phyloP scores from a whole-genome alignment of 2,797 vertebrate genomes.

The Australoheros facetus region DNA sequence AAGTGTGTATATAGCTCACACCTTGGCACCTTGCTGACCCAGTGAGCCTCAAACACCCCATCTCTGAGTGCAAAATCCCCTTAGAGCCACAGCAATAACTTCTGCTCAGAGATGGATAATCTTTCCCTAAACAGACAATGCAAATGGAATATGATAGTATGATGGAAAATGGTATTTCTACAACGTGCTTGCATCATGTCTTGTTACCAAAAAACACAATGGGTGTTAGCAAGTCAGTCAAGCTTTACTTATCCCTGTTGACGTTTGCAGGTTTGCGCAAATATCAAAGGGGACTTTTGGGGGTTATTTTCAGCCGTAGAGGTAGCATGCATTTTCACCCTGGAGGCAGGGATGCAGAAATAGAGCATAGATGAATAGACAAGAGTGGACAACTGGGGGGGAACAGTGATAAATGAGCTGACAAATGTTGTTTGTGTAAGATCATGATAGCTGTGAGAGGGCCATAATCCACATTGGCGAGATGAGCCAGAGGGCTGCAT shows the following conservation, averaged over 20 bases:
- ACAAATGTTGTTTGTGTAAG: constrained; percentile 84
- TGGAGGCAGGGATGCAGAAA: constrained; percentile 75
- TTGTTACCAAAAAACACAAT: constrained; percentile 24
- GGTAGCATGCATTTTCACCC: constrained; percentile 71
- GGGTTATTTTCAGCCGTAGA: constrained; percentile 66
- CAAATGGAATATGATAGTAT: background rate
- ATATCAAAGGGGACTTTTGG: constrained; percentile 70
- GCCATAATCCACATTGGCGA: constrained; percentile 75
- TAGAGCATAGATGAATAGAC: constrained; percentile 75
- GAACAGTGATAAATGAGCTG: constrained; percentile 85
- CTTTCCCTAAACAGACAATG: constrained; percentile 16
- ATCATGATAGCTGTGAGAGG: constrained; percentile 80
- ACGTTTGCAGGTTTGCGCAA: constrained; percentile 65
- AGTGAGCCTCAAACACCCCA: background rate
- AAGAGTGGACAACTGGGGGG: constrained; percentile 76
- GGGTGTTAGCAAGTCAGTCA: constrained; percentile 39
- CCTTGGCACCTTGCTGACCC: constrained; percentile 8
- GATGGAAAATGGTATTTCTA: background rate
- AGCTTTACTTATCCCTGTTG: constrained; percentile 58
- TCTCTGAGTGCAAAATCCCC: background rate
- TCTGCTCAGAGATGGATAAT: constrained; percentile 25
- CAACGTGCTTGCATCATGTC: constrained; percentile 9
- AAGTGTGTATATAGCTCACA: background rate
- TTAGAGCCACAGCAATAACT: background rate
- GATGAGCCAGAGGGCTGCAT: constrained; percentile 60